Conservation (phyloP, 2,888 invertebrate genomes). For the Ochropacha duplaris region DNA sequence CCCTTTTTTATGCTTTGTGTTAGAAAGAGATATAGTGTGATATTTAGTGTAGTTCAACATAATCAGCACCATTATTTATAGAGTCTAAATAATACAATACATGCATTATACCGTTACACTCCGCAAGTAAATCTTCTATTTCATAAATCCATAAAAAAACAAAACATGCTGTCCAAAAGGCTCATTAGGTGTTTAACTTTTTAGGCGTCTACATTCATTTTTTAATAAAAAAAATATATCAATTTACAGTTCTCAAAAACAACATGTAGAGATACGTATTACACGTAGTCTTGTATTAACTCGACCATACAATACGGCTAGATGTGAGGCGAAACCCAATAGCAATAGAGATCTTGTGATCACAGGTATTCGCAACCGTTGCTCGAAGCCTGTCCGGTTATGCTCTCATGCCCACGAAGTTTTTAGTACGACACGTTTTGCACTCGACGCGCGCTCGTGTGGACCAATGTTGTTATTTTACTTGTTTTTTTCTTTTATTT, state of each 20-base stretch:
- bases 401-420: slow-evolving; percentile 52
- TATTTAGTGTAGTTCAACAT: too few species aligned
- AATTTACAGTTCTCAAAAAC: neutral
- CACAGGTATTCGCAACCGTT: slow-evolving; percentile 23
- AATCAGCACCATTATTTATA: too few species aligned
- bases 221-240: neutral
- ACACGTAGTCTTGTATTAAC: neutral
- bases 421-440: slow-evolving; percentile 23
- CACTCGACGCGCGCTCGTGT: slow-evolving; percentile 28
- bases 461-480: slow-evolving; percentile 26
- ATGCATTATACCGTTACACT: too few species aligned
- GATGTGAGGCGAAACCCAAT: slow-evolving; percentile 8
- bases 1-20: too few species aligned
- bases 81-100: too few species aligned
- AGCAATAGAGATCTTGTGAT: slow-evolving; percentile 4
- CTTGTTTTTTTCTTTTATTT: slow-evolving; percentile 49
- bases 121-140: too few species aligned
- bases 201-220: neutral
- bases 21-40: too few species aligned
- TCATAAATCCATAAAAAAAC: too few species aligned
- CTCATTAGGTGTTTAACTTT: neutral
- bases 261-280: neutral
- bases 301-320: slow-evolving; percentile 3
- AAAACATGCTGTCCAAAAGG: neutral
- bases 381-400: slow-evolving; percentile 49